Percentiles rank a stretch among this genome's conserved stretches.
Evolutionary conservation across 2,888 invertebrate species (phyloP).

Genomic region (Sericinus montela): DNA sequence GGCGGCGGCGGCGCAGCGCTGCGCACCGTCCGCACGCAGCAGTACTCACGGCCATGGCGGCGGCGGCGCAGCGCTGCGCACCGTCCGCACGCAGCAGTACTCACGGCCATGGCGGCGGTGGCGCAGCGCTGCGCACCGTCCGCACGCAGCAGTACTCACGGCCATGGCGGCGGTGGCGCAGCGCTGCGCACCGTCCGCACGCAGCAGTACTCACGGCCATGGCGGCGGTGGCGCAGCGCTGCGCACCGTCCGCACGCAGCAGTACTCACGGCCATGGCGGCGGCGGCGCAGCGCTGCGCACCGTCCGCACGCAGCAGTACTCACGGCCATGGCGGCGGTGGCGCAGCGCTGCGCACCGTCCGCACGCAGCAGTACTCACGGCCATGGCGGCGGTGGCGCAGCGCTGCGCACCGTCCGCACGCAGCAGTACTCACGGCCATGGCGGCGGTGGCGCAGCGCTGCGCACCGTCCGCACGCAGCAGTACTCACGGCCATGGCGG

Average conservation of each 20-base stretch:
- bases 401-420: conserved; percentile 88
- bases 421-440: conserved; percentile 88
- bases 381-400: conserved; percentile 82
- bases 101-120: too few species aligned
- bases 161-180: too few species aligned
- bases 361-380: conserved; percentile 82
- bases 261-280: too few species aligned
- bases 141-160: too few species aligned
- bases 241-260: too few species aligned
- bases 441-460: conserved; percentile 88
- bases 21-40: conserved; percentile 52
- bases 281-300: too few species aligned
- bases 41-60: conserved; percentile 80
- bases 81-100: conserved; percentile 94
- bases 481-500: conserved; percentile 45
- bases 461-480: conserved; percentile 26
- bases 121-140: too few species aligned
- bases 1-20: conserved; percentile 74
- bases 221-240: too few species aligned
- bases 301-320: conserved; percentile 89
- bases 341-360: conserved; percentile 88
- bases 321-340: conserved; percentile 90
- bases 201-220: too few species aligned
- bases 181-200: too few species aligned
- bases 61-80: conserved; percentile 89